Base-by-base conservation (phyloP, 2,113 vertebrate genomes). In the Oenanthe melanoleuca region DNA sequence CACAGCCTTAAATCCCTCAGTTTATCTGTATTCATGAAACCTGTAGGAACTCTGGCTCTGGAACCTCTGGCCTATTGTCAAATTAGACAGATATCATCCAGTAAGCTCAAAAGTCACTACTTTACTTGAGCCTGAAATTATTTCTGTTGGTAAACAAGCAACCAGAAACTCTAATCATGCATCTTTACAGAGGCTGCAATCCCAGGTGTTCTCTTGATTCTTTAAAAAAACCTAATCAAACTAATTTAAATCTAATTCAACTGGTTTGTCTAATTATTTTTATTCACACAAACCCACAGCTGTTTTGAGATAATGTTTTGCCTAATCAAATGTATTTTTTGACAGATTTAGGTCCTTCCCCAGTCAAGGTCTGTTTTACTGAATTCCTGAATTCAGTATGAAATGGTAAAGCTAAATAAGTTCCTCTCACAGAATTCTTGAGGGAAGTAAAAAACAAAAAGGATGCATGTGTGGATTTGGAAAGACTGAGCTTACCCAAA, bases 81-180 rank as follows among this genome's bases (percentile, higher is more conserved):
- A 10, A 65, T 73, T 26, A 79, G 44, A 59, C 24, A 85, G 49
- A 13, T 38, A 19, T 8, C 26, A 57, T 14, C 34, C 80, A 77
- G 22, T 26, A 50, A 45, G 8, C 29, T 55, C 3, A 2, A 42
- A 56, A 75, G 40, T 59, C 55, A 38, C 33, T 47, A 38, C 57
- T 79, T 71, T 22, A 52, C n/a, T 73, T 31, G 42, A 80, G 33
- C 12, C 45, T 89, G 53, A 69, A 84, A 86, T 89, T 52, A 93
- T 40, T 91, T 80, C 45, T 82, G 50, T 56, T 78, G 34, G 56
- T 55, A 93, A 95, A 88, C 21, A 92, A 59, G 42, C 49, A 93
- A 69, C 50, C 37, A 73, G 82, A 73, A 92, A 86, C 42, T 37
- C 31, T 38, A 77, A 73, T 65, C 64, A 72, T 11, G 14, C 15